Conservation (phyloP, 2,797 vertebrate species). For the Pseudomugil tenellus region DNA sequence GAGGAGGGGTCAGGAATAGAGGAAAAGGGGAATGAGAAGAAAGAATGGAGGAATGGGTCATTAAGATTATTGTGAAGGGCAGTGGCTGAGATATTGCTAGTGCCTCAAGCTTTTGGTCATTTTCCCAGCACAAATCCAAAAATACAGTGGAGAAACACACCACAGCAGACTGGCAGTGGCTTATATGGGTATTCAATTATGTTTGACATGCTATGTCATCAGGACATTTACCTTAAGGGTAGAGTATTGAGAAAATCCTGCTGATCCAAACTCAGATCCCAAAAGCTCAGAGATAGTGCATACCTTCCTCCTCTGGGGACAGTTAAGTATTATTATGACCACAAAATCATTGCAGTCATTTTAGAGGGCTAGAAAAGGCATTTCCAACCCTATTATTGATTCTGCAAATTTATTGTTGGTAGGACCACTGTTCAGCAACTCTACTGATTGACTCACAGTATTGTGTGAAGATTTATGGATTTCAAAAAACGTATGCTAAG, state of each 20-base stretch:
- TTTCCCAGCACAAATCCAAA: conserved; percentile 48
- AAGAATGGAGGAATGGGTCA: conserved; percentile 48
- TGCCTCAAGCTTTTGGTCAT: conserved; percentile 68
- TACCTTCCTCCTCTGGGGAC: not conserved
- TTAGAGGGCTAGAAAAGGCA: not conserved
- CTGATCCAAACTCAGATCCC: conserved; percentile 32
- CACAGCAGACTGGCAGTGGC: conserved; percentile 22
- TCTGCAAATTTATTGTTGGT: not conserved
- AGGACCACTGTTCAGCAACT: not conserved
- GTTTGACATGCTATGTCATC: conserved; percentile 48
- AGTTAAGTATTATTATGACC: not conserved
- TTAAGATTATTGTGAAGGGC: conserved; percentile 58
- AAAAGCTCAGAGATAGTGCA: conserved; percentile 15
- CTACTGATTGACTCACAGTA: not conserved
- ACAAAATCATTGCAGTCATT: not conserved
- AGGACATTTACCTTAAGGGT: conserved; percentile 43
- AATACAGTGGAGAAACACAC: conserved; percentile 45
- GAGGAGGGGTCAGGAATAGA: conserved; percentile 59
- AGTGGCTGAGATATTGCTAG: conserved; percentile 29
- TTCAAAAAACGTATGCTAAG: not conserved
- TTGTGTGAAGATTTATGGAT: not conserved
- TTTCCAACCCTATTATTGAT: conserved; percentile 8
- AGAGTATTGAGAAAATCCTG: conserved; percentile 25
- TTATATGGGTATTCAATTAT: conserved; percentile 45
- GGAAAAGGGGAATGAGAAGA: conserved; percentile 29